A percentile compares a stretch with the other conserved stretches of the same genome.
Evolutionary conservation across 2,113 vertebrate species (phyloP).

Genomic region (Muntiacus reevesi): DNA sequence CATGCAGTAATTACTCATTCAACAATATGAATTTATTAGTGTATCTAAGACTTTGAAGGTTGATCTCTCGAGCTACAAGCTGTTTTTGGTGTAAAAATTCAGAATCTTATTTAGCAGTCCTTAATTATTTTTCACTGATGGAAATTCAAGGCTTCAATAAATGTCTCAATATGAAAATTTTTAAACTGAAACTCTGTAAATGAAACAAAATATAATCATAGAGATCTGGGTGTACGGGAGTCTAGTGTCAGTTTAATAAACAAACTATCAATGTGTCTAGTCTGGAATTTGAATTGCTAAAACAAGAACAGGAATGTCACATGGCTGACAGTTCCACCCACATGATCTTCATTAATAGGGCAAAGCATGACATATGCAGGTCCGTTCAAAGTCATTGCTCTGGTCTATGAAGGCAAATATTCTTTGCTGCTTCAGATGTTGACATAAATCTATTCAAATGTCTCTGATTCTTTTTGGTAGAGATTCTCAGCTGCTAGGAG

Average conservation of each 20-base stretch:
- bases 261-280: constrained; percentile 51
- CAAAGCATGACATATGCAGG: neutral
- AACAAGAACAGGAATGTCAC: neutral
- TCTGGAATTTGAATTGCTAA: constrained; percentile 52
- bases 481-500: neutral
- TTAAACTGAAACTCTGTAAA: constrained; percentile 36
- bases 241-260: constrained; percentile 54
- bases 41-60: neutral
- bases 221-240: constrained; percentile 41
- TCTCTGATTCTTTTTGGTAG: constrained; percentile 31
- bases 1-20: neutral
- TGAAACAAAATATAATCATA: constrained; percentile 48
- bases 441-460: constrained; percentile 36
- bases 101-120: neutral
- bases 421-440: constrained; percentile 39
- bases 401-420: neutral
- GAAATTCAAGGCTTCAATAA: neutral
- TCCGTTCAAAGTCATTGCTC: constrained; percentile 5
- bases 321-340: constrained; percentile 45
- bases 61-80: neutral
- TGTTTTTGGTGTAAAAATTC: neutral
- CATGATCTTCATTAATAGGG: constrained; percentile 54
- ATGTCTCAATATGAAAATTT: neutral
- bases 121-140: neutral
- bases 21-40: neutral